Base-by-base conservation (phyloP, 2,888 invertebrate species). In the Resseliella maxima region DNA sequence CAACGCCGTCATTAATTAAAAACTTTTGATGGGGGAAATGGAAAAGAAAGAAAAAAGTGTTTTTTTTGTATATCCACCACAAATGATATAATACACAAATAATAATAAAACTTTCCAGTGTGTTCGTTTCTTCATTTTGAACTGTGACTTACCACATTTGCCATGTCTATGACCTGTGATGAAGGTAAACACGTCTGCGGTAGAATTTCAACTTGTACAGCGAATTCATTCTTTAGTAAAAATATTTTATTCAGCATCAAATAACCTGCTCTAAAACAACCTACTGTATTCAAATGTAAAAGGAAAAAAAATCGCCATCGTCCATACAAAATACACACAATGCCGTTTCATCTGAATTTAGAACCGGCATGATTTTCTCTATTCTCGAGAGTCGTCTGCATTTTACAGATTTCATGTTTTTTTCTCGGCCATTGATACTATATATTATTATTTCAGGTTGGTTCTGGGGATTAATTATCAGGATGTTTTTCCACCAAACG, bases 141-240 rank as follows among this genome's bases (percentile, higher is more conserved):
- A 72, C 72, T 72, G 72, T 72, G 72, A 72, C 72, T 72, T 72
- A 72, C 72, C 72, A 72, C 72, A 72, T 72, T 72, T 72, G 72
- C 35, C 72, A 72, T 72, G 3, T 27, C 72, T 72, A 27, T 72
- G 72, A 31, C 72, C 72, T 72, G 72, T 72, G 72, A 72, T 72
- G 72, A 72, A 72, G 72, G 72, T 72, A 72, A 27, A 72, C 31
- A 31, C 31, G 31, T 72, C 31, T 72, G 31, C 31, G 35, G n/a
- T 31, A 72, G 59, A 35, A 59, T 31, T 18, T 31, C 18, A 35
- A 31, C 27, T 72, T 15, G 72, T 2, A 31, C 31, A 0, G 15
- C 18, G 31, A 31, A 31, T 18, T 72, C 12, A 15, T 35, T 72
- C 15, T 1, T 6, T 24, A 59, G 12, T 3, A 2, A 0, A 6